Conservation (phyloP, 2,888 invertebrate species). For the Anorthoa munda region DNA sequence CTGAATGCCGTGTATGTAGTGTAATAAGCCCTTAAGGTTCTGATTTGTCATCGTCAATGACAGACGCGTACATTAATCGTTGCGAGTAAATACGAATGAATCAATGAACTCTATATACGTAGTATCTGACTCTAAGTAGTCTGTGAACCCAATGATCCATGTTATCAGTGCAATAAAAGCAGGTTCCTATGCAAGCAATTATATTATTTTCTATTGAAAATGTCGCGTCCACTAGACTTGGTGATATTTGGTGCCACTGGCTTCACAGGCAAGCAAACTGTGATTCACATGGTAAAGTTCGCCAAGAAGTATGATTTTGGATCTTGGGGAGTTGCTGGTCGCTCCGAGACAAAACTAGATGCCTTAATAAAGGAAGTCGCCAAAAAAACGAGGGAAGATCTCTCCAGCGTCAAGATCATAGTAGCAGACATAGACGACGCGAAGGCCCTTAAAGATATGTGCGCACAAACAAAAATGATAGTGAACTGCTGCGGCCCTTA, state of each 20-base stretch:
- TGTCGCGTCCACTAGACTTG: conserved; percentile 93
- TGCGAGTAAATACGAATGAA: too few species aligned
- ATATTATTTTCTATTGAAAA: conserved; percentile 48
- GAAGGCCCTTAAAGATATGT: conserved; percentile 95
- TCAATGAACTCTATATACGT: too few species aligned
- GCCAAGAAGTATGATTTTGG: conserved; percentile 88
- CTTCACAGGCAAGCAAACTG: conserved; percentile 97
- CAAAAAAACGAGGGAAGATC: conserved; percentile 86
- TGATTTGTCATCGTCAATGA: too few species aligned
- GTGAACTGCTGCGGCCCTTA: conserved; percentile 98
- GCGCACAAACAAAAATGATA: conserved; percentile 94
- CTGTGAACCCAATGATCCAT: too few species aligned
- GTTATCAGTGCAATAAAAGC: conserved; percentile 21
- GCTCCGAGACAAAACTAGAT: conserved; percentile 91
- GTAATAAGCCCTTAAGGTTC: too few species aligned
- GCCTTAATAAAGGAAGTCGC: conserved; percentile 86
- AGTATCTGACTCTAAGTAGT: too few species aligned
- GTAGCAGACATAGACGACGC: conserved; percentile 95
- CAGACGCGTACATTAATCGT: too few species aligned
- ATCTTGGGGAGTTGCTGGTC: conserved; percentile 97
- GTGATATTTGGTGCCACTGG: conserved; percentile 98
- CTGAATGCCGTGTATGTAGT: too few species aligned
- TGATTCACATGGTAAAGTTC: conserved; percentile 92
- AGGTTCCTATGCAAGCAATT: background rate
- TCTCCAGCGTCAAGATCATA: conserved; percentile 92